Base-by-base conservation (phyloP, 2,113 vertebrate species). In the Cricetomys ansorgei region DNA sequence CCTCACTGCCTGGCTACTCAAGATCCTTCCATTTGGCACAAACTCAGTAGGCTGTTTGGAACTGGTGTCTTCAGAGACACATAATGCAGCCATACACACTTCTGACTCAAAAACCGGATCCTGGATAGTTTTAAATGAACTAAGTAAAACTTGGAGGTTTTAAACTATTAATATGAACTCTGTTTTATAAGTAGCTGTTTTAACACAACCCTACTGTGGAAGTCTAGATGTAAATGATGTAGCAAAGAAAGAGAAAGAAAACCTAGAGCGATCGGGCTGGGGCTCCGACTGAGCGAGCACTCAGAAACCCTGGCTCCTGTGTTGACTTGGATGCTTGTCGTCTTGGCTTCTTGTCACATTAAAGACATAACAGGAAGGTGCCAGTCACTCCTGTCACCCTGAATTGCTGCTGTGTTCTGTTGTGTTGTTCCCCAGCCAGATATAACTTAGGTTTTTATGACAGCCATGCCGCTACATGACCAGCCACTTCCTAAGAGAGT, bases 201-300 rank as follows among this genome's bases (percentile, higher is more conserved):
- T 72, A 55, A 79, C 43, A 76, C 27, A 75, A 45, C 72, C 40
- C 13, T 81, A 12, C 6, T 19, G 43, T 75, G 55, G 29, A 45
- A 34, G 19, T 76, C 45, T 76, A 76, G 73, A 50, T 31, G 5
- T 48, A 27, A 53, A 84, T n/a, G 48, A 76, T 69, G 45, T 5
- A 75, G 29, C 10, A 19, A 53, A 65, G 21, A 11, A n/a, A 50
- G n/a, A 29, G 16, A 23, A 40, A 1, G 40, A 29, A 12, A 7
- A 3, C 43, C 4, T 34, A 37, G 0, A 53, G 5, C 45, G 50
- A 29, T 2, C 3, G 12, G 13, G 43, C 7, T 37, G 7, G 34
- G 53, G 23, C 25, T 29, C 27, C 12, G n/a, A n/a, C n/a, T 31
- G 21, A 27, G 0, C n/a, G 64, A 48, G 21, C 21, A 37, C 43